Evolutionary conservation across 2,888 invertebrate species (phyloP).

Genomic region (Halocaridina rubra): DNA sequence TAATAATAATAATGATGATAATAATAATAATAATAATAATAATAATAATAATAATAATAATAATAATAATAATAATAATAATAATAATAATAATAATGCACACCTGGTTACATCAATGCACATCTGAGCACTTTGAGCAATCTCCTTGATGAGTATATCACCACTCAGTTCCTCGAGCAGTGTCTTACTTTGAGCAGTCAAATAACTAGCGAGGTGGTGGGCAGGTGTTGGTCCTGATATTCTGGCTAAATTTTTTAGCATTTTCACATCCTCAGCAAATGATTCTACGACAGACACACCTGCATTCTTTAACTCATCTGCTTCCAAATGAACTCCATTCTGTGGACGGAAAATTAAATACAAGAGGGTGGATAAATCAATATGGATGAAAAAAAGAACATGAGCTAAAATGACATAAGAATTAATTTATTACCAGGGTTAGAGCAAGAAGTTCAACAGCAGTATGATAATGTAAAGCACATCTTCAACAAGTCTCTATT

Average conservation of each 20-base stretch:
- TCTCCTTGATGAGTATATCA: constrained; percentile 24
- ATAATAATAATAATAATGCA: background rate
- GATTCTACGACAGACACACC: background rate
- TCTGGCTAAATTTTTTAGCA: background rate
- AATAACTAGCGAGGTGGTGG: background rate
- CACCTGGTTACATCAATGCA: constrained; percentile 35
- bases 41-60: background rate
- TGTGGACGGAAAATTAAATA: too few species aligned
- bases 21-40: background rate
- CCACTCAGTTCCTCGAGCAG: background rate
- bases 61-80: background rate
- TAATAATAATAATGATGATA: background rate
- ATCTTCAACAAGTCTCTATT: too few species aligned
- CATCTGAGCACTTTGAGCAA: background rate
- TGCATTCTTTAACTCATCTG: background rate
- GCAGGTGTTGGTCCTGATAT: background rate
- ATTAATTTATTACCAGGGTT: too few species aligned
- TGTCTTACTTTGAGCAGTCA: background rate
- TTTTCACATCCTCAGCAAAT: background rate
- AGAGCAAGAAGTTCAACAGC: too few species aligned
- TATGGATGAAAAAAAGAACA: background rate
- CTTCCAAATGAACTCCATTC: background rate
- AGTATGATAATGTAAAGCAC: too few species aligned
- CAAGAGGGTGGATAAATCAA: background rate
- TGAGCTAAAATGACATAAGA: too few species aligned